These are phyloP conservation scores for Lepidurus arcticus DNA, from an alignment of 1,140 invertebrate species.

Conservation along the genomic window DNA sequence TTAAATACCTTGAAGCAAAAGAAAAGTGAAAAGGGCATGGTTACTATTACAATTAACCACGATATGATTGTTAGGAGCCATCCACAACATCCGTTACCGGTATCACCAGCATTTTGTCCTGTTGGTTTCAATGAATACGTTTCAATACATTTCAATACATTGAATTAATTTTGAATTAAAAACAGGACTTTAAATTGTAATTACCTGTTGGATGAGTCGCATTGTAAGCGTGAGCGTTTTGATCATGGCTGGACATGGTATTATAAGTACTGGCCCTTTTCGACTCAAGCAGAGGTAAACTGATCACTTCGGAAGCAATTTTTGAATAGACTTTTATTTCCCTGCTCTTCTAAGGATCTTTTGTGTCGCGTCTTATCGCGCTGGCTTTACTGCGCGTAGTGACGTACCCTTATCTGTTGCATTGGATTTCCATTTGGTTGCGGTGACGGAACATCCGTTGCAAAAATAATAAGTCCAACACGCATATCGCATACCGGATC, in stretches of 20 bases:
- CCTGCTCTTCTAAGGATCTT: neutral
- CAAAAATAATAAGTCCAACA: no score
- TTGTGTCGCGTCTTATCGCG: neutral
- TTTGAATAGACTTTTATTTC: neutral
- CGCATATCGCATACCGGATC: no score
- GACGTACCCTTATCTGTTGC: neutral
- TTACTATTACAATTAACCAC: constrained; percentile 76
- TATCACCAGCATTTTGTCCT: no score
- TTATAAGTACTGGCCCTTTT: neutral
- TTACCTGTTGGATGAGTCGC: neutral
- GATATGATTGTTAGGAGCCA: constrained; percentile 77
- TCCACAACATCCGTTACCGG: constrained; percentile 55
- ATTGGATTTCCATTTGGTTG: no score
- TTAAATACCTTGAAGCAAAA: constrained; percentile 87
- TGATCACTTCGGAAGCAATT: neutral
- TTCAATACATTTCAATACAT: no score
- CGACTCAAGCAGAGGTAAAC: neutral
- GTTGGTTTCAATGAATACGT: no score
- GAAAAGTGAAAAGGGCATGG: constrained; percentile 89
- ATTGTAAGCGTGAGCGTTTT: neutral
- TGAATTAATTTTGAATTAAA: no score
- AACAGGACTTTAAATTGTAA: no score
- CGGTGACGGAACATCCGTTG: no score
- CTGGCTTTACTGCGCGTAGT: neutral
- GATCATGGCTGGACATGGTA: neutral